A percentile compares a stretch with the other conserved stretches of the same genome.
These are phyloP conservation scores for Tenebrio molitor DNA, from an alignment of 1,140 invertebrate species.

Conservation along the genomic window DNA sequence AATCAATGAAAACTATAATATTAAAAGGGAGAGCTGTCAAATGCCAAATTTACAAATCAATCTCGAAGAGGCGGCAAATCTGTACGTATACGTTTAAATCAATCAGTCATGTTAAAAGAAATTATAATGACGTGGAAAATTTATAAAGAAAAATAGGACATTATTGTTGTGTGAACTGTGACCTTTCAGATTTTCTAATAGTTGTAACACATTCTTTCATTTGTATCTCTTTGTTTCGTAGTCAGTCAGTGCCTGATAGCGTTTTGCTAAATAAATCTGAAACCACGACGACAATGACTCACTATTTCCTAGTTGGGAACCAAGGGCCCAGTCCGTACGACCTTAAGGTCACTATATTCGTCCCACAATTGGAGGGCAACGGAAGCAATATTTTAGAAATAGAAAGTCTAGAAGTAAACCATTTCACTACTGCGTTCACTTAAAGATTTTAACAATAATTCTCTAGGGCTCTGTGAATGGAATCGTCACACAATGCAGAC, in stretches of 20 bases:
- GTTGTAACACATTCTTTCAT: not conserved
- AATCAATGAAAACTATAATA: too few relatives aligned
- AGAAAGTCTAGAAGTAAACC: slow-evolving; percentile 40
- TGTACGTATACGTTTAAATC: too few relatives aligned
- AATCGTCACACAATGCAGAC: not conserved
- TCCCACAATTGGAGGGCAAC: slow-evolving; percentile 34
- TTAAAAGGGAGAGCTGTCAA: too few relatives aligned
- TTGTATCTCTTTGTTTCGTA: slow-evolving; percentile 1
- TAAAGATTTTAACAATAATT: not conserved
- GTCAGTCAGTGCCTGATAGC: slow-evolving; percentile 10
- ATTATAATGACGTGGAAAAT: too few relatives aligned
- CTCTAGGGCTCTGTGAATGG: slow-evolving; percentile 2
- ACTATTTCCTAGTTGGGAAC: slow-evolving; percentile 47
- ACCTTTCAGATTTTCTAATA: too few relatives aligned
- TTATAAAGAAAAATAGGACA: too few relatives aligned
- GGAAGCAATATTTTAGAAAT: slow-evolving; percentile 36
- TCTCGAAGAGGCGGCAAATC: too few relatives aligned
- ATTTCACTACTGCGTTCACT: too few relatives aligned
- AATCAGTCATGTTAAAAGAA: too few relatives aligned
- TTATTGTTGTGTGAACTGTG: too few relatives aligned
- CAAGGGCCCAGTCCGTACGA: slow-evolving; percentile 45
- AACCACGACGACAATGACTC: slow-evolving; percentile 3
- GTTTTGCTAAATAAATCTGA: slow-evolving; percentile 14
- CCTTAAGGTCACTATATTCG: slow-evolving; percentile 31
- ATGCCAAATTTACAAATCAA: too few relatives aligned